Base-by-base conservation (phyloP, 2,888 invertebrate species). In the Orchesella flavescens region DNA sequence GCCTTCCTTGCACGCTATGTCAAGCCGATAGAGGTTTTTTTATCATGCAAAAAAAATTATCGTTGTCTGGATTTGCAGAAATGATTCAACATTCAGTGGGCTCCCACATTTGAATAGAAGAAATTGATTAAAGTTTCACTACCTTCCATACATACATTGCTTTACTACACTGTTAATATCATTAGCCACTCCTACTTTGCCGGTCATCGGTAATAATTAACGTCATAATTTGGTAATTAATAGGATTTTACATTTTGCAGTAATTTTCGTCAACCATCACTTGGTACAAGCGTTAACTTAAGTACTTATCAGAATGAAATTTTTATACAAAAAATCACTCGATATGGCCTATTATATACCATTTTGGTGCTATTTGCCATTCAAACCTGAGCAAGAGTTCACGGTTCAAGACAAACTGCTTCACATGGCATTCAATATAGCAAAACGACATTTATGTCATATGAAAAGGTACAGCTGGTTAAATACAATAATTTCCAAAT, bases 1-100 rank as follows among this genome's bases (percentile, higher is more conserved):
- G 55, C 61, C 77, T 86, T 85, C 78, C 84, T 85, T 85, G 78
- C 84, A 81, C 82, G 66, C 73, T 44, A n/a, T 61, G 23, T 5
- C 61, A 55, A 55, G n/a, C 34, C 34, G 34, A 34, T 34, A 34
- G 34, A 34, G 34, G 7, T 34, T 34, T 34, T 4, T 7, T 34
- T 34, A 34, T 34, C 34, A 34, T 7, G 34, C 34, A 34, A 34
- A 34, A 34, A 34, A 34, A 34, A 34, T 34, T 2, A 7, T 34
- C 34, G 34, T 34, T 34, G 34, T 34, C 34, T 34, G 34, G 34
- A 34, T 34, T 34, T 34, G 34, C 34, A 34, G 34, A 34, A 34
- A 34, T 34, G 7, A 34, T 34, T 2, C 2, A 34, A 34, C 34
- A 34, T 34, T 34, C 34, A n/a, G 34, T 34, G 7, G 34, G 34